Evolutionary conservation across 2,888 invertebrate species (phyloP).

Genomic region (Kuschelorhynchus macadamiae): DNA sequence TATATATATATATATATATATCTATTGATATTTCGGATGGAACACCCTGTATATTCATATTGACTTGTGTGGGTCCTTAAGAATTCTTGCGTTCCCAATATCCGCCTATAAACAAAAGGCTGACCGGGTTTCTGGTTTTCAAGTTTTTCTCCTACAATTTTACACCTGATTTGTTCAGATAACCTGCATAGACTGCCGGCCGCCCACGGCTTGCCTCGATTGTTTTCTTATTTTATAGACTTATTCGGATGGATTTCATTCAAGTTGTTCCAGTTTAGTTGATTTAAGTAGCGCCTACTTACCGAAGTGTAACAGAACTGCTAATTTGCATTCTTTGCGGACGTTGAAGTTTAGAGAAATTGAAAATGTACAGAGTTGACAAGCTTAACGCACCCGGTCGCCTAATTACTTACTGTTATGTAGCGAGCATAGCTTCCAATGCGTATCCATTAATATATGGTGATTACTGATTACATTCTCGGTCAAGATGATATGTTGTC

Average conservation of each 20-base stretch:
- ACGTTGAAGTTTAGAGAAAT: constrained; percentile 8
- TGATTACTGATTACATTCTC: too few species aligned
- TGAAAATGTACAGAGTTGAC: not conserved
- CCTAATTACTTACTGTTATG: too few species aligned
- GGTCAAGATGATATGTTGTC: too few species aligned
- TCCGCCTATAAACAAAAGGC: not conserved
- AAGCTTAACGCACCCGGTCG: too few species aligned
- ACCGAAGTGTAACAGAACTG: constrained; percentile 19
- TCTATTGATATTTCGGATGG: too few species aligned
- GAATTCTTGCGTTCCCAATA: not conserved
- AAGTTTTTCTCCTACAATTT: constrained; percentile 21
- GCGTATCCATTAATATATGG: too few species aligned
- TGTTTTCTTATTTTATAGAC: constrained; percentile 27
- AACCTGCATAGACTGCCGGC: constrained; percentile 19
- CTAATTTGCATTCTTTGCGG: constrained; percentile 8
- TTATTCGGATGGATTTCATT: constrained; percentile 27
- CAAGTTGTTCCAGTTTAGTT: constrained; percentile 22
- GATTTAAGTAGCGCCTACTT: constrained; percentile 30
- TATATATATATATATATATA: too few species aligned
- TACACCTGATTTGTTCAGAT: constrained; percentile 26
- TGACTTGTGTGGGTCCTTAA: too few species aligned
- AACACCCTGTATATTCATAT: too few species aligned
- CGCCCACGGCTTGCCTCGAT: constrained; percentile 16
- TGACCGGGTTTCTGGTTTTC: constrained; percentile 12
- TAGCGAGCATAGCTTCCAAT: too few species aligned